phyloP scores from a whole-genome alignment of 2,888 invertebrate genomes.

The Carabus problematicus region DNA sequence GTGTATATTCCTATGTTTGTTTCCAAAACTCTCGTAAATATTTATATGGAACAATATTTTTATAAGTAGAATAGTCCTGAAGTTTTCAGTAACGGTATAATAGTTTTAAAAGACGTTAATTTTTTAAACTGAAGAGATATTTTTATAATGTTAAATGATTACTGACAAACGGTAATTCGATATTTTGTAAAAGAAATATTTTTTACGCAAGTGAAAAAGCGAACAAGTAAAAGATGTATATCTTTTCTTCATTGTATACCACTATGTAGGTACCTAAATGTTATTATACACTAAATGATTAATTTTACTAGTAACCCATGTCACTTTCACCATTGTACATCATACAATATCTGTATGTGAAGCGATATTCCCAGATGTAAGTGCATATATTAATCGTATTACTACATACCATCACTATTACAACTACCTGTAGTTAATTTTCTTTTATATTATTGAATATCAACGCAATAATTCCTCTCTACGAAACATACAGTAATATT shows the following conservation, averaged over 20 bases:
- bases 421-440: no score
- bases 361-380: not conserved
- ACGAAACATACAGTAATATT: no score
- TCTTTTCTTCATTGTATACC: slow-evolving; percentile 50
- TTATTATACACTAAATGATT: no score
- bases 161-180: not conserved
- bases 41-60: slow-evolving; percentile 5
- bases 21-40: not conserved
- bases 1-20: slow-evolving; percentile 11
- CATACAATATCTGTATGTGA: no score
- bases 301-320: slow-evolving; percentile 6
- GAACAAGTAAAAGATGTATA: slow-evolving; percentile 39
- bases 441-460: no score
- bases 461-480: no score
- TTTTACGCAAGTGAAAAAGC: slow-evolving; percentile 44
- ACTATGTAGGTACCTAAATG: slow-evolving; percentile 49
- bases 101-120: no score
- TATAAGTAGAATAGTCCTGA: not conserved
- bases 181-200: slow-evolving; percentile 32
- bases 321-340: slow-evolving; percentile 1
- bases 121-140: not conserved
- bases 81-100: not conserved
- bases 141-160: slow-evolving; percentile 7
- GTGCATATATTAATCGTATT: no score
- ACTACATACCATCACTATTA: no score